Percentiles rank a stretch among this genome's conserved stretches.
phyloP scores from a whole-genome alignment of 1,140 invertebrate genomes.

The Drosophila nasuta region DNA sequence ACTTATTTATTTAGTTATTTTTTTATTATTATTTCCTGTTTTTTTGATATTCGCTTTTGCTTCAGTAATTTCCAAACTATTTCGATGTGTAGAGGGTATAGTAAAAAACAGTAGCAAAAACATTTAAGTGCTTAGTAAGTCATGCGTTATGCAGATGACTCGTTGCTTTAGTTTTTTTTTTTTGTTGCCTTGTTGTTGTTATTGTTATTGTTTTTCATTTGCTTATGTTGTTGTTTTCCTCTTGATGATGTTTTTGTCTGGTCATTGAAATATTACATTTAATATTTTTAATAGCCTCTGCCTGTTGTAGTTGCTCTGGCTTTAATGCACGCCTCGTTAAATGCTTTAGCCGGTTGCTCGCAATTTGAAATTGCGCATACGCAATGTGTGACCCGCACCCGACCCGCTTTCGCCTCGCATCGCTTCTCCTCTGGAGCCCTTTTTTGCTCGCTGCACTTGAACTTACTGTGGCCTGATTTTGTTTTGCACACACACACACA shows the following conservation, averaged over 20 bases:
- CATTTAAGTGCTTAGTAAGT: conserved; percentile 59
- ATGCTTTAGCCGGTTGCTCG: conserved; percentile 45
- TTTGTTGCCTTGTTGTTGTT: conserved; percentile 8
- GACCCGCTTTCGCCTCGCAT: conserved; percentile 28
- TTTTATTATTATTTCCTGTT: neutral
- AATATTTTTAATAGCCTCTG: conserved; percentile 73
- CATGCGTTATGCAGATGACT: conserved; percentile 77
- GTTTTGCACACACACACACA: conserved; percentile 22
- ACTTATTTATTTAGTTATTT: neutral
- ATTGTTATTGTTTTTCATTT: conserved; percentile 24
- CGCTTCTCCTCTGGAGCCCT: neutral
- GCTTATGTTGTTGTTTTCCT: conserved; percentile 14
- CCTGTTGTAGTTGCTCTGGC: conserved; percentile 39
- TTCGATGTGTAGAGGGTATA: conserved; percentile 2
- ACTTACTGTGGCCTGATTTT: conserved; percentile 51
- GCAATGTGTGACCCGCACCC: conserved; percentile 68
- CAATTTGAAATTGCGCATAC: conserved; percentile 75
- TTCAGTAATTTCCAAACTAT: neutral
- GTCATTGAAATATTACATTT: conserved; percentile 75
- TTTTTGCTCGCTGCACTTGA: conserved; percentile 60
- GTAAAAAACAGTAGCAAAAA: conserved; percentile 40
- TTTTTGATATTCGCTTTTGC: neutral
- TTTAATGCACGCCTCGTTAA: conserved; percentile 81
- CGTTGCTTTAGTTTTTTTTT: conserved; percentile 43
- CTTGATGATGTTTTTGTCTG: conserved; percentile 37